Evolutionary conservation across 1,140 invertebrate species (phyloP).

Genomic region (Heliconius nattereri): DNA sequence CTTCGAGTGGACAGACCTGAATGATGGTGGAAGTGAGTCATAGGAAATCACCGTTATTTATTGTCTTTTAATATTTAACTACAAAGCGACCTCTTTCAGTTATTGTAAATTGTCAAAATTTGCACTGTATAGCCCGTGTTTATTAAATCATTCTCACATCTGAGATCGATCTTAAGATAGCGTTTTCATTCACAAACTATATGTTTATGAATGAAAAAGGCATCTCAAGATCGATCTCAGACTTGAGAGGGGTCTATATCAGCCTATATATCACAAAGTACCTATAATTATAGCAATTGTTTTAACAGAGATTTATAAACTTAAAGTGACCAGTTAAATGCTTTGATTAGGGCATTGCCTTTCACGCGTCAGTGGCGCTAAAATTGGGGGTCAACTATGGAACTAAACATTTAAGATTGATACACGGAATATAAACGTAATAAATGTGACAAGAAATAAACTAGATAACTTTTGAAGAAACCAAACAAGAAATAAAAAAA

Average conservation of each 20-base stretch:
- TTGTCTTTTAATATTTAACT: conserved; percentile 26
- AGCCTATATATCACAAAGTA: not conserved
- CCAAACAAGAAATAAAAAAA: not conserved
- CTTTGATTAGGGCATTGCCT: conserved; percentile 36
- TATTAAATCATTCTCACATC: not conserved
- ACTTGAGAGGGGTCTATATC: no score
- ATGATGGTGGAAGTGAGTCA: conserved; percentile 23
- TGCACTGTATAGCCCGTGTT: not conserved
- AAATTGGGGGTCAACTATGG: conserved; percentile 9
- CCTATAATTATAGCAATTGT: not conserved
- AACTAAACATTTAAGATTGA: not conserved
- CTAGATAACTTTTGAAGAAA: not conserved
- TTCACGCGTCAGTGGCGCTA: conserved; percentile 24
- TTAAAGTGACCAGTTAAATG: not conserved
- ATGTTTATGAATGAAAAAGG: no score
- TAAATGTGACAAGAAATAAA: not conserved
- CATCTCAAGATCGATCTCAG: no score
- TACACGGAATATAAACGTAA: not conserved
- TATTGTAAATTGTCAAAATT: not conserved
- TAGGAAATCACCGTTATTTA: conserved; percentile 24
- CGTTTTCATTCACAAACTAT: no score
- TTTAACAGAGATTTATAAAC: not conserved
- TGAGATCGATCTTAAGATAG: no score
- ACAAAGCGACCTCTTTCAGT: not conserved
- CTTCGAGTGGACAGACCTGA: conserved; percentile 5